Evolutionary conservation across 1,140 invertebrate species (phyloP).

Genomic region (Harpegnathos saltator): DNA sequence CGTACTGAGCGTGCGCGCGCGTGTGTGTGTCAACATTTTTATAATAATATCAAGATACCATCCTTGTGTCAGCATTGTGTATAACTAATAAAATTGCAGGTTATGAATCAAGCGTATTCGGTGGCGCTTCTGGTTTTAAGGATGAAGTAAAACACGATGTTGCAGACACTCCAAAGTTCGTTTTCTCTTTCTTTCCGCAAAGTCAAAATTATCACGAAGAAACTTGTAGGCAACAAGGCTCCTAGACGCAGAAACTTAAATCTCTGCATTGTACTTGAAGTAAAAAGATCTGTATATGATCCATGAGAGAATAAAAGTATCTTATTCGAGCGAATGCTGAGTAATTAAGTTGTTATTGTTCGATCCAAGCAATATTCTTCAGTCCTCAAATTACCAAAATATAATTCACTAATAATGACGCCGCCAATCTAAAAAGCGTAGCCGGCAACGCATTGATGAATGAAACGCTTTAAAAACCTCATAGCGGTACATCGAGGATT

Average conservation of each 20-base stretch:
- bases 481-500: too few relatives aligned
- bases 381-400: too few relatives aligned
- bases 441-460: too few relatives aligned
- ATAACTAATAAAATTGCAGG: background rate
- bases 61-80: background rate
- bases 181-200: background rate
- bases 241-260: background rate
- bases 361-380: too few relatives aligned
- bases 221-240: background rate
- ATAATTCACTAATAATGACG: too few relatives aligned
- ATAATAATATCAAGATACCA: background rate
- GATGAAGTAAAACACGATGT: background rate
- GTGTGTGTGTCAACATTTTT: background rate
- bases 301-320: background rate
- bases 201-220: background rate
- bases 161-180: background rate
- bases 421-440: too few relatives aligned
- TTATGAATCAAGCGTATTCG: conserved; percentile 15
- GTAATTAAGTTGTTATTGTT: too few relatives aligned
- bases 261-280: background rate
- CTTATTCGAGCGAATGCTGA: background rate
- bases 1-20: too few relatives aligned
- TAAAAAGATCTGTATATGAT: background rate
- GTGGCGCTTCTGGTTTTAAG: conserved; percentile 1
- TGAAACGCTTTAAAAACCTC: too few relatives aligned